Evolutionary conservation across 1,140 invertebrate genomes (phyloP), one percentile per base, ranked within the genome.

Genomic region (Bombus impatiens): DNA sequence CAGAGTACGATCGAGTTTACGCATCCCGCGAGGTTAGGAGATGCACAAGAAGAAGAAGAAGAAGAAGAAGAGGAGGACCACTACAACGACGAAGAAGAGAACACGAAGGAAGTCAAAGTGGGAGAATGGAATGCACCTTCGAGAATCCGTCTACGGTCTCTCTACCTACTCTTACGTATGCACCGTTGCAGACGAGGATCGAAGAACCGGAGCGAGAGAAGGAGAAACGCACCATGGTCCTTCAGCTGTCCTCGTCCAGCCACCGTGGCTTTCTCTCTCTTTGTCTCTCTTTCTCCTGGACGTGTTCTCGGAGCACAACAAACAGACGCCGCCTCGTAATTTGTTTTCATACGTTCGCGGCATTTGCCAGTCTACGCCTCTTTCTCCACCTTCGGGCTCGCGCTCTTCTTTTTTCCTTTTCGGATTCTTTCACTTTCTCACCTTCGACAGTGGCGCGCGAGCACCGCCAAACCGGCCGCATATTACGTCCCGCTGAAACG

Each of bases 271-370:
- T 32, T 74, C 68, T 75, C 9, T 75, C 67, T n/a, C 65, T 75
- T 35, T 6, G 28, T 74, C 78, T 84, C 65, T 77, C 32, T 78
- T 78, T 72, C 77, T 89, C 87, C 86, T 82, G 83, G 59, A 78
- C 84, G 37, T 18, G 42, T 42, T 77, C 71, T 3, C 65, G 68
- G 87, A 82, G 87, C 89, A 93, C 93, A 94, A 94, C 93, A 94
- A 94, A 94, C 94, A 93, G 93, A 94, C 92, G 93, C 93, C 94
- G 93, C 93, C 93, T 94, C 94, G 93, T 94, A 94, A 94, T 94
- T 94, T 94, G 93, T 94, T 94, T 94, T 94, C 94, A 94, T 94
- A 93, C 94, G 91, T 94, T 93, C 92, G 91, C 92, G 91, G 89
- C 90, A 93, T 92, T 92, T 90, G 91, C 92, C 93, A 91, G 92